Base-by-base conservation (phyloP, 2,113 vertebrate genomes). In the Capricornis sumatraensis region DNA sequence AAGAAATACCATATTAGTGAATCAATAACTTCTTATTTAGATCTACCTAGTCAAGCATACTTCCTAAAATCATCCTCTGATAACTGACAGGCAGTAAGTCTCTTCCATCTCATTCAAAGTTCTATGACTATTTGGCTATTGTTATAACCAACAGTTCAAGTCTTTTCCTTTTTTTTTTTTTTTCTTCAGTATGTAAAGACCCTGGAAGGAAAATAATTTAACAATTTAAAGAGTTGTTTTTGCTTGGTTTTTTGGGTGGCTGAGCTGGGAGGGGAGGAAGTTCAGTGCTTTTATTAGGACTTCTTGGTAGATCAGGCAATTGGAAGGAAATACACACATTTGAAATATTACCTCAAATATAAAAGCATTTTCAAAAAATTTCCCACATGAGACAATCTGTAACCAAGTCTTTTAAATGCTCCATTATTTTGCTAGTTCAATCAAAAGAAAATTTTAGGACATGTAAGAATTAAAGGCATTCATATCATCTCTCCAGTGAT, bases 371-470 rank as follows among this genome's bases (percentile, higher is more conserved):
- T 45, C 19, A 96, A 92, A 89, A 94, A 87, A 81, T 7, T 83
- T 27, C 28, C 53, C 47, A 57, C 8, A 55, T 16, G 55, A 91
- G 57, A 92, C 1, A 57, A 62, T 57, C 60, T 83, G 40, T 50
- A 86, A 90, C 3, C 45, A 96, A 88, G 9, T 78, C 40, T 89
- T 81, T 95, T 89, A 89, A 91, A 87, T 74, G 36, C 2, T 85
- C 7, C 6, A 62, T 91, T 91, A 95, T 60, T 93, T 91, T 95
- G 57, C 50, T 58, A 96, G 27, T 84, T 97, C 64, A 91, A 58
- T n/a, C 27, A 97, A 96, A 97, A 47, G 89, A 91, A 62, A 12
- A 82, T 82, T 81, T 91, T 76, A 92, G n/a, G 76, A 93, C 14
- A 53, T 13, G 30, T 40, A 95, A 89, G 25, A 96, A 84, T 87